Evolutionary conservation across 2,888 invertebrate species (phyloP).

Genomic region (Drosophila macrospina): DNA sequence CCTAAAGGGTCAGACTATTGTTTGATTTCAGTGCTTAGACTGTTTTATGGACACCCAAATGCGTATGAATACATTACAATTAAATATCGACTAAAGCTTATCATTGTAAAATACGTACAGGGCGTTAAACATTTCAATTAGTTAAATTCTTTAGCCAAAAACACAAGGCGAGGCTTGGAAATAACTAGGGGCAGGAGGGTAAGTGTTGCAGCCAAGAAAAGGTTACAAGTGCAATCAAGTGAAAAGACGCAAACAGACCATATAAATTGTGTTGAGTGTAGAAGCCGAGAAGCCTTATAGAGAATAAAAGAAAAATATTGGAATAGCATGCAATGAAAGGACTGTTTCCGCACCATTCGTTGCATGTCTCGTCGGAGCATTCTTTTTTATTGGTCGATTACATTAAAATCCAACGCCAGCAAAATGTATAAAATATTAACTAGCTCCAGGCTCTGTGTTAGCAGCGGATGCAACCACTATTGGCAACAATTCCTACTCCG

Average conservation of each 20-base stretch:
- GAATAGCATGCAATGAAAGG: slow-evolving; percentile 48
- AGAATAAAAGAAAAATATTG: slow-evolving; percentile 48
- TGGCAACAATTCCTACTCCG: slow-evolving; percentile 28
- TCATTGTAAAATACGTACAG: slow-evolving; percentile 27
- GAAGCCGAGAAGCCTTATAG: slow-evolving; percentile 71
- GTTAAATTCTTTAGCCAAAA: slow-evolving; percentile 68
- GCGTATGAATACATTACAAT: neutral
- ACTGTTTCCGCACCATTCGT: slow-evolving; percentile 13
- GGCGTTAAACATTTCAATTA: slow-evolving; percentile 73
- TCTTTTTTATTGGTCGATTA: slow-evolving; percentile 71
- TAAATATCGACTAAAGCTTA: no score
- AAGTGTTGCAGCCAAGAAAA: slow-evolving; percentile 58
- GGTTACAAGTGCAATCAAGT: slow-evolving; percentile 81
- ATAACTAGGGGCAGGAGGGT: neutral
- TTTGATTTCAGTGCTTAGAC: no score
- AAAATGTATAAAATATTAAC: slow-evolving; percentile 81
- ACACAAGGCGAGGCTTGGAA: slow-evolving; percentile 21
- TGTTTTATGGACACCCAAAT: no score
- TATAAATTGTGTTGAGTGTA: slow-evolving; percentile 77
- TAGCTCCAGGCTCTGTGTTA: slow-evolving; percentile 51
- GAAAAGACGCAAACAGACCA: slow-evolving; percentile 81
- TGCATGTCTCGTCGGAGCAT: slow-evolving; percentile 60
- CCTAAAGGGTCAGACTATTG: neutral
- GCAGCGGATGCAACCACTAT: neutral
- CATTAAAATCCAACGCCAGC: slow-evolving; percentile 72